Conservation (phyloP, 2,113 vertebrate genomes). For the Hemichromis elongatus region DNA sequence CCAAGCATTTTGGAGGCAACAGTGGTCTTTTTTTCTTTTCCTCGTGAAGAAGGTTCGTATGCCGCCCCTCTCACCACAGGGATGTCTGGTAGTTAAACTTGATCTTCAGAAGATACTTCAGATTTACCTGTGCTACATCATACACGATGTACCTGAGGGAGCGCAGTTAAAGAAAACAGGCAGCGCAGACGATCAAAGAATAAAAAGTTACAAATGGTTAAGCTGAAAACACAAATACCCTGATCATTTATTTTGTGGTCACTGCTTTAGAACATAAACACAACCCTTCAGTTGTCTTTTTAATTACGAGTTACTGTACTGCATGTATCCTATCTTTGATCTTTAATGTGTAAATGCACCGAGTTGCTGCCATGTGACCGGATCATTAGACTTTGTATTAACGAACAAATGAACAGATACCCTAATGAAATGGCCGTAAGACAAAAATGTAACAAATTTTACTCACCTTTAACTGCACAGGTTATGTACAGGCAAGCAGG, state of each 20-base stretch:
- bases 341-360: not conserved
- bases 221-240: not conserved
- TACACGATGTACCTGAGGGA: constrained; percentile 93
- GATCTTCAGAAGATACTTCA: constrained; percentile 97
- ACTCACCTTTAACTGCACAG: not conserved
- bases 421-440: not conserved
- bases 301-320: not conserved
- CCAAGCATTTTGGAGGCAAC: constrained; percentile 1
- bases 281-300: not conserved
- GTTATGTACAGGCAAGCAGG: not conserved
- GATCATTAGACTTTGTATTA: not conserved
- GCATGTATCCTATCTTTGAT: not conserved
- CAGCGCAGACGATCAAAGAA: not conserved
- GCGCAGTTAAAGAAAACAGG: constrained; percentile 69
- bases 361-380: not conserved
- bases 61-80: constrained; percentile 80
- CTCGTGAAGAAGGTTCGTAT: not conserved
- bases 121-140: constrained; percentile 90
- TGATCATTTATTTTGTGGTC: not conserved
- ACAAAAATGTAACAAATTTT: not conserved
- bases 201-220: not conserved
- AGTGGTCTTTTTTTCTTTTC: constrained; percentile 2
- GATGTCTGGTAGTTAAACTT: constrained; percentile 95
- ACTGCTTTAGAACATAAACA: not conserved
- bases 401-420: not conserved